Evolutionary conservation across 2,888 invertebrate genomes (phyloP), one percentile per base, ranked within the genome.

Genomic region (Megastigmus dorsalis): DNA sequence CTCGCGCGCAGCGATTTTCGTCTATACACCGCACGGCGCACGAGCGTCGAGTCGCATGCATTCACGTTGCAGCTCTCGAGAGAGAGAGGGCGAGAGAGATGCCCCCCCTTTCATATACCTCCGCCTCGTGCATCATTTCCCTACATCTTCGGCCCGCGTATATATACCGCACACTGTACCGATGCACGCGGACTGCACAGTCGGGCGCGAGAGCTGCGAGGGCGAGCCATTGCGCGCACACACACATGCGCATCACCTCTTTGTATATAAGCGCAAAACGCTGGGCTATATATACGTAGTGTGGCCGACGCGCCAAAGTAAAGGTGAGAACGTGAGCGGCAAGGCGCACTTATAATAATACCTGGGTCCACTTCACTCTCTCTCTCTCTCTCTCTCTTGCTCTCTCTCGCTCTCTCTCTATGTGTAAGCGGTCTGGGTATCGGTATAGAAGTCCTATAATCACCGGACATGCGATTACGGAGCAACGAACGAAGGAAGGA

Each of bases 401-500:
- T 0, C 20, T 3, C 41, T 10, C 20, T 4, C 4, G 20, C 41
- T 2, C 23, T 54, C 54, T 7, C 59, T 41, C 15, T 20, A 36
- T 52, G 36, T 30, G 54, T 26, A 18, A 30, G 67, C 45, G 38
- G 43, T 41, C 54, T 6, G 75, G 69, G 78, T 79, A 82, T 82
- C 81, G 80, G 78, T 78, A 59, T 66, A 78, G 76, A 76, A 79
- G 80, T 82, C 80, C 80, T 81, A 76, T 84, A 83, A 84, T 84
- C 81, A 81, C 81, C 80, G 81, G 82, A 83, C 81, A 78, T 77
- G 79, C 79, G 80, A 82, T 83, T 81, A 82, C 80, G 70, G 74
- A 52, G 68, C 65, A 45, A 73, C 59, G 75, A 54, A 55, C 54
- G 45, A 33, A 50, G 62, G 41, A 41, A 41, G 41, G 54, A 52